These are phyloP conservation scores for Gallinago media DNA, from an alignment of 2,113 vertebrate genomes.

Conservation along the genomic window DNA sequence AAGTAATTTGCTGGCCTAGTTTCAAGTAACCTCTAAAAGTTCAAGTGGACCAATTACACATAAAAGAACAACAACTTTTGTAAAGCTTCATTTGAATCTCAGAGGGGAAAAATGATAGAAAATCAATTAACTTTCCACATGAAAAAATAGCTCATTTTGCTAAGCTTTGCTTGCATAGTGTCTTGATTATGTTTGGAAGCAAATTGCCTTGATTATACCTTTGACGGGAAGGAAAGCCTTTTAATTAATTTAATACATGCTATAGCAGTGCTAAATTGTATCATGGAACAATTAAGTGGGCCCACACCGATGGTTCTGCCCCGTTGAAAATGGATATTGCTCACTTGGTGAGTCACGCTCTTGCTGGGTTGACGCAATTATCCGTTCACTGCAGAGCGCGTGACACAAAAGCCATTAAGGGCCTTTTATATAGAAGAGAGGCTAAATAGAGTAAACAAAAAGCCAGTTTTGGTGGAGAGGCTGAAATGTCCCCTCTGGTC, in stretches of 20 bases:
- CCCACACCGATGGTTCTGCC: conserved; percentile 28
- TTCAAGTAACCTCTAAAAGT: conserved; percentile 58
- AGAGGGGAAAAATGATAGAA: conserved; percentile 58
- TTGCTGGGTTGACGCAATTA: conserved; percentile 4
- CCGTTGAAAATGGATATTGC: conserved; percentile 53
- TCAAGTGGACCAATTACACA: conserved; percentile 48
- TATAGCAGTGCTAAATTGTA: conserved; percentile 56
- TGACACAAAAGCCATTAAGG: neutral
- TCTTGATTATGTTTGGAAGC: conserved; percentile 77
- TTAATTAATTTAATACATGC: conserved; percentile 77
- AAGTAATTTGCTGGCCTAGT: conserved; percentile 35
- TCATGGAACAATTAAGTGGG: conserved; percentile 63
- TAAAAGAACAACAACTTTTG: conserved; percentile 50
- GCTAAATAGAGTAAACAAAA: conserved; percentile 34
- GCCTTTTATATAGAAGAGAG: neutral
- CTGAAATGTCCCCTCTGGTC: neutral
- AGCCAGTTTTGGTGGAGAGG: neutral
- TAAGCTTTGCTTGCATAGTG: conserved; percentile 70
- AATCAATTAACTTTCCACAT: conserved; percentile 80
- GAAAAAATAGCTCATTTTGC: conserved; percentile 72
- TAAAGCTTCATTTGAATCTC: conserved; percentile 68
- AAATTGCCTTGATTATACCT: conserved; percentile 81
- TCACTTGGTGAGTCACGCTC: conserved; percentile 43
- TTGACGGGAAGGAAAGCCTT: conserved; percentile 70
- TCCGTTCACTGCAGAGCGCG: neutral